These are phyloP conservation scores for Raja brachyura DNA, from an alignment of 2,113 vertebrate species.

Conservation along the genomic window DNA sequence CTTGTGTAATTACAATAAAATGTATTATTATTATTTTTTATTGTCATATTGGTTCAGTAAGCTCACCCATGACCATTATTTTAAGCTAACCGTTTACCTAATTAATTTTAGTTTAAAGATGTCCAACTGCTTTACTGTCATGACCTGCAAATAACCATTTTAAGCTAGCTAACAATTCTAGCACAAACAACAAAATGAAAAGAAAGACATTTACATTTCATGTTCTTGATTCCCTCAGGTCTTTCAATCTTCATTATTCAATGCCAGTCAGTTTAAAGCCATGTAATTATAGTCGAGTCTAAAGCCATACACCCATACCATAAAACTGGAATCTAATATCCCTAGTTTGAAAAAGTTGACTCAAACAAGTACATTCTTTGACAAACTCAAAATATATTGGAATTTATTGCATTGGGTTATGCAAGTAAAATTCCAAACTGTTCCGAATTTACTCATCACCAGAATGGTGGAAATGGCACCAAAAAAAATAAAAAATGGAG, in stretches of 20 bases:
- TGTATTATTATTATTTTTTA: no score
- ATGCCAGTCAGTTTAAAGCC: not conserved
- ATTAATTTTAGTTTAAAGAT: not conserved
- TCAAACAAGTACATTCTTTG: slow-evolving; percentile 4
- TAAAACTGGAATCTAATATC: not conserved
- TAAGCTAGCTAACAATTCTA: not conserved
- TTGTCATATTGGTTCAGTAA: not conserved
- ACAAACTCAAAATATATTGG: not conserved
- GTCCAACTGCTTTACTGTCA: not conserved
- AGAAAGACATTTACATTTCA: not conserved
- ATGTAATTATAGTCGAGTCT: not conserved
- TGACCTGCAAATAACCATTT: not conserved
- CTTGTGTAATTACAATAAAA: no score
- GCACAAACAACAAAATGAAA: not conserved
- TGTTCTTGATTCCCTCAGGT: not conserved
- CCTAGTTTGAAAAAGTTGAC: not conserved
- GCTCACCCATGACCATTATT: not conserved
- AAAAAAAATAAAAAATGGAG: not conserved
- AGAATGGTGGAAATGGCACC: not conserved
- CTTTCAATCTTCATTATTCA: not conserved
- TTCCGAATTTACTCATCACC: not conserved
- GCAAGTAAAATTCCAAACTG: not conserved
- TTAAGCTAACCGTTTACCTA: not conserved
- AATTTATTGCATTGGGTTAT: not conserved
- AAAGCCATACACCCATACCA: not conserved